phyloP scores from a whole-genome alignment of 2,888 invertebrate genomes.

The Melieria omissa region DNA sequence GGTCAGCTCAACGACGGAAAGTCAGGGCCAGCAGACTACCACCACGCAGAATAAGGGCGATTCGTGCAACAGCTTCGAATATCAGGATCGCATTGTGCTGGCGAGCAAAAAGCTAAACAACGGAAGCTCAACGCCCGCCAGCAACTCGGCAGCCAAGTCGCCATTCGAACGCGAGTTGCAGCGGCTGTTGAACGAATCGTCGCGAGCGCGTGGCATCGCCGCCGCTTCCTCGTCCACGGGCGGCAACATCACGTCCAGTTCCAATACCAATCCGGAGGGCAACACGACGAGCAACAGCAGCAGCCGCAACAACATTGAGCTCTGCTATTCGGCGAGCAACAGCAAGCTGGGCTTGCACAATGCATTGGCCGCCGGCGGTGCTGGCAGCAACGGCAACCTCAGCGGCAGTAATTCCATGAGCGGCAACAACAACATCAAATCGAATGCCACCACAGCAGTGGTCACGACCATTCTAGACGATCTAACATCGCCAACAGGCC shows the following conservation, averaged over 20 bases:
- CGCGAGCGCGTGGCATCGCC: constrained; percentile 57
- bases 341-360: constrained; percentile 61
- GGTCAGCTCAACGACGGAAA: constrained; percentile 67
- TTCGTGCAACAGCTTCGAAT: constrained; percentile 75
- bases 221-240: constrained; percentile 48
- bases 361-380: constrained; percentile 47
- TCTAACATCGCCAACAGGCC: constrained; percentile 51
- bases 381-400: constrained; percentile 61
- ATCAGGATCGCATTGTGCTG: constrained; percentile 65
- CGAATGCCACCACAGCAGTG: constrained; percentile 42
- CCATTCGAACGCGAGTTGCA: constrained; percentile 85
- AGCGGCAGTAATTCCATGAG: constrained; percentile 61
- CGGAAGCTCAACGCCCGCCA: constrained; percentile 28
- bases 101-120: constrained; percentile 31
- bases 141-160: constrained; percentile 67
- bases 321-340: constrained; percentile 63
- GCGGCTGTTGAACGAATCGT: constrained; percentile 77
- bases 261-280: constrained; percentile 45
- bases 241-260: constrained; percentile 48
- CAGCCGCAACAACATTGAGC: constrained; percentile 60
- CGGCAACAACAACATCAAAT: constrained; percentile 56
- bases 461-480: constrained; percentile 53
- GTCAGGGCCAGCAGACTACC: constrained; percentile 69
- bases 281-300: constrained; percentile 58
- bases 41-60: constrained; percentile 73